Evolutionary conservation across 2,797 vertebrate genomes (phyloP).

Genomic region (Catamblyrhynchus diadema): DNA sequence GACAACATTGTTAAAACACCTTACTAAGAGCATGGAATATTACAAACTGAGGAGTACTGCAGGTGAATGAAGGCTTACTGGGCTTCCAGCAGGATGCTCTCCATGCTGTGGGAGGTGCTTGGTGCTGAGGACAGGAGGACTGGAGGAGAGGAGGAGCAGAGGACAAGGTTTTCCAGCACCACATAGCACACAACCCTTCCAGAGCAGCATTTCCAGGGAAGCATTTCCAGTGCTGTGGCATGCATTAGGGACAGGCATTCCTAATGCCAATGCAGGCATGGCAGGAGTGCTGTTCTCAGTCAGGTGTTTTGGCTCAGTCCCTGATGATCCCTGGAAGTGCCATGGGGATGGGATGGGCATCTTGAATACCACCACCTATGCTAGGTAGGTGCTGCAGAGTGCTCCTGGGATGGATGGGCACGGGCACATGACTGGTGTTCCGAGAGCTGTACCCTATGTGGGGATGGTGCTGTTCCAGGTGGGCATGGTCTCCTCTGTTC

Average conservation of each 20-base stretch:
- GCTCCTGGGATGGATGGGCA: rapidly evolving
- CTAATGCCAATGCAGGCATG: neutral
- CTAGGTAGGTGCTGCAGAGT: neutral
- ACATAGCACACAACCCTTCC: neutral
- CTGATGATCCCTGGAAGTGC: rapidly evolving
- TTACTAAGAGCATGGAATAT: rapidly evolving
- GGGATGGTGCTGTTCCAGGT: neutral
- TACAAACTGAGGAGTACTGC: neutral
- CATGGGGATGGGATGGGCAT: neutral
- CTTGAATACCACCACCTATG: rapidly evolving
- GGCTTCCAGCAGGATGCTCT: neutral
- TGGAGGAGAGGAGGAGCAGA: neutral
- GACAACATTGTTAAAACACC: rapidly evolving
- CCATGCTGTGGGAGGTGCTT: neutral
- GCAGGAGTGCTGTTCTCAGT: neutral
- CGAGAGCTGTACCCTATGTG: rapidly evolving
- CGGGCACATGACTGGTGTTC: neutral
- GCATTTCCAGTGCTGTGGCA: neutral
- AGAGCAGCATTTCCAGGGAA: neutral
- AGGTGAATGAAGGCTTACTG: neutral
- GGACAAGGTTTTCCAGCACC: neutral
- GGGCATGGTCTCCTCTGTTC: neutral
- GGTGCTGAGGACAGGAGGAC: neutral
- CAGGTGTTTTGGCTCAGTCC: neutral
- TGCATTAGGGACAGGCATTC: neutral